These are phyloP conservation scores for Eupleurogrammus muticus DNA, from an alignment of 2,797 vertebrate species.

Conservation along the genomic window DNA sequence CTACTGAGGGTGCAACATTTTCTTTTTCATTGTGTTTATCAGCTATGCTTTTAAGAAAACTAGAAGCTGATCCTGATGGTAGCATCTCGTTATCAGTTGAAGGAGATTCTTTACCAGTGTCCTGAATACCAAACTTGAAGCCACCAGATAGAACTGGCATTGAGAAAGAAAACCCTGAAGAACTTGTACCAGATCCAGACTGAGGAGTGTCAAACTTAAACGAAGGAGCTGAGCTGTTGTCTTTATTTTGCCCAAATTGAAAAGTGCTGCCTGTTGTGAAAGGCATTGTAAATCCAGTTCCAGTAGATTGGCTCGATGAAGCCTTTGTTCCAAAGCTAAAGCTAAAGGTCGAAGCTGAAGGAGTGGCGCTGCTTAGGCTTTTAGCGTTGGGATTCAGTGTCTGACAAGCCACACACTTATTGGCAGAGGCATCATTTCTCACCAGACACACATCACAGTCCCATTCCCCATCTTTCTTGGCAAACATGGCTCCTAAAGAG, in stretches of 20 bases:
- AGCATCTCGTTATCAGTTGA: constrained; percentile 36
- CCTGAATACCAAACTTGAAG: constrained; percentile 94
- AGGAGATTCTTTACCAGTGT: constrained; percentile 73
- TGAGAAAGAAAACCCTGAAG: constrained; percentile 89
- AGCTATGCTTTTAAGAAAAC: constrained; percentile 82
- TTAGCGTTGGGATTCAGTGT: constrained; percentile 84
- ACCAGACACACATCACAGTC: constrained; percentile 89
- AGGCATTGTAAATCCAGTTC: constrained; percentile 84
- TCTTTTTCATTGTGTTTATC: constrained; percentile 87
- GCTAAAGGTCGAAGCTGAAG: constrained; percentile 75
- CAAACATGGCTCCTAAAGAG: constrained; percentile 79
- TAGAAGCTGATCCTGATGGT: constrained; percentile 74
- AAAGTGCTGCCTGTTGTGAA: constrained; percentile 82
- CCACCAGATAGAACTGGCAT: constrained; percentile 77
- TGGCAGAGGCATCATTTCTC: constrained; percentile 82
- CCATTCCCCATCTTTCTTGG: constrained; percentile 90
- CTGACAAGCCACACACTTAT: constrained; percentile 86
- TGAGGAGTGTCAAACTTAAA: constrained; percentile 87
- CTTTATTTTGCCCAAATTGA: constrained; percentile 89
- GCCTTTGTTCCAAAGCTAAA: constrained; percentile 72
- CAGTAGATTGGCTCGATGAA: constrained; percentile 77
- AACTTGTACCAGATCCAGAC: constrained; percentile 72
- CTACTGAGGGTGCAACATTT: constrained; percentile 37
- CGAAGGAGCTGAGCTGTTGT: constrained; percentile 72
- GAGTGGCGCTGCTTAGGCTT: constrained; percentile 50